Base-by-base conservation (phyloP, 2,797 vertebrate genomes). In the Chaenodraco wilsoni region DNA sequence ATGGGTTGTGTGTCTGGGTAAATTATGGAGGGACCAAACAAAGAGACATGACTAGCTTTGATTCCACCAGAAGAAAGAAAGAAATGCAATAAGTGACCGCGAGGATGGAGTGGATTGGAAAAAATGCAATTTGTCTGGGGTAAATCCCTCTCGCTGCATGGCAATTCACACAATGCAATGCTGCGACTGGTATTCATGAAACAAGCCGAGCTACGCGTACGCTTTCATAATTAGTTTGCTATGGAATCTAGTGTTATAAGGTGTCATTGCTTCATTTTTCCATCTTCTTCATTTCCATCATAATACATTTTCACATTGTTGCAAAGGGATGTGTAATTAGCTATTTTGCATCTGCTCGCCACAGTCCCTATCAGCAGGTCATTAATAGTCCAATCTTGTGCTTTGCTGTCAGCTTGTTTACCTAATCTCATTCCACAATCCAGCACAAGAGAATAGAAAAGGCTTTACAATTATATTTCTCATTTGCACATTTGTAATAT, bases 291-390 rank as follows among this genome's bases (percentile, higher is more conserved):
- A 63, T 77, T 61, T 72, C 61, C 31, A 37, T 63, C 55, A 57
- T 48, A 65, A 68, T 69, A 56, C 44, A 61, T 41, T 46, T 72
- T 70, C 31, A 50, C 16, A 45, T 56, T 56, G 56, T 56, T 62
- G 62, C 68, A 50, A 56, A 45, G 65, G 74, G 83, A 69, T 81
- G 76, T 79, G 65, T 78, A 85, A 87, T 89, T 86, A 83, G 71
- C 61, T 67, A 44, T 51, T 82, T 62, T 78, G 23, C 78, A 62
- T 78, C 55, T 56, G 43, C 52, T 55, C 27, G 73, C 60, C 41
- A 43, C 68, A 66, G 48, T 83, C 65, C 27, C 66, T 72, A 62
- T 79, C 74, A 74, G 72, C 49, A 55, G 60, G 75, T 71, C 69
- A 78, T 87, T 89, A 82, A 76, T 56, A 84, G 79, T 83, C 78